These are phyloP conservation scores for Manis pentadactyla DNA, from an alignment of 2,797 vertebrate species.

Conservation along the genomic window DNA sequence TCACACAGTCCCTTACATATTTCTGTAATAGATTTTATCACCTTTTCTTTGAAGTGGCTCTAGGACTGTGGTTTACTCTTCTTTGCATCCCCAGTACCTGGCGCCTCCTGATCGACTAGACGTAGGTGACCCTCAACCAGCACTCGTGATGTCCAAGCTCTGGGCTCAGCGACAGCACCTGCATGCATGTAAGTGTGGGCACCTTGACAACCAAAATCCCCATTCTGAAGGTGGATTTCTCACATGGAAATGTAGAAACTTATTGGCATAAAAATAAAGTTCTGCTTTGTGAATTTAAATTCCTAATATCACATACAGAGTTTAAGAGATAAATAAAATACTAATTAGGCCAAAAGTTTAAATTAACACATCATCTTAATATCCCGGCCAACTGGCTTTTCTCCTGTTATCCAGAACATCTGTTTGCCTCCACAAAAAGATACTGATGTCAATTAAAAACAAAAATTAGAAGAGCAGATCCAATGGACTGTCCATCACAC, in stretches of 20 bases:
- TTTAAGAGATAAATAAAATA: constrained; percentile 31
- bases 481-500: accelerated
- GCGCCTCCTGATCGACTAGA: not conserved
- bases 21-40: too few species aligned
- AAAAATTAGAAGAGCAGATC: not conserved
- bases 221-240: not conserved
- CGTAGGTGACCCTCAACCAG: accelerated
- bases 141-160: accelerated
- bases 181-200: not conserved
- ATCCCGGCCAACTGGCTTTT: not conserved
- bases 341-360: not conserved
- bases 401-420: not conserved
- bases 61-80: not conserved
- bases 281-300: constrained; percentile 15
- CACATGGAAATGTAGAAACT: not conserved
- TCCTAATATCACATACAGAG: not conserved
- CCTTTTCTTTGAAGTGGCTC: not conserved
- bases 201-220: not conserved
- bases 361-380: not conserved
- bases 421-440: not conserved
- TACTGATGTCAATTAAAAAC: not conserved
- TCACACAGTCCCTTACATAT: accelerated
- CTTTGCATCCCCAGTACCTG: not conserved
- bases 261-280: not conserved
- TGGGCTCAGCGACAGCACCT: not conserved